Conservation (phyloP, 2,797 vertebrate species). For the Nannoperca obscura region DNA sequence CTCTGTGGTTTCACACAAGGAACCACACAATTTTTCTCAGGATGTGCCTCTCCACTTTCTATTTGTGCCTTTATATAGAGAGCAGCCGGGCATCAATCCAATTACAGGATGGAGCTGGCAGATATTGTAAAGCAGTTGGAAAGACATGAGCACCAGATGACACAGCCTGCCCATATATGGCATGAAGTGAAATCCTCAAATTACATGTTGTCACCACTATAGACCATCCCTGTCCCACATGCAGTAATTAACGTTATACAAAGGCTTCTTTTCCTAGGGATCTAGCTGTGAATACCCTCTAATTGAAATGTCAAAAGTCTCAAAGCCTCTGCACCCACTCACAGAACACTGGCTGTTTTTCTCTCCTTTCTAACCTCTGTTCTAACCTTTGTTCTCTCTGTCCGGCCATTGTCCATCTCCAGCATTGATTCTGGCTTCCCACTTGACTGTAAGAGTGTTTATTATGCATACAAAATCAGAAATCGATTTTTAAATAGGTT, state of each 20-base stretch:
- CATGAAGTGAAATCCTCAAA: constrained; percentile 72
- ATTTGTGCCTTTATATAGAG: constrained; percentile 56
- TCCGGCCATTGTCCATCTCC: constrained; percentile 21
- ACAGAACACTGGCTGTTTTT: constrained; percentile 31
- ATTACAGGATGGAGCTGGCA: constrained; percentile 62
- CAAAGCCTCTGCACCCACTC: constrained; percentile 66
- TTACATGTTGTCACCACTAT: constrained; percentile 75
- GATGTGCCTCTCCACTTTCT: constrained; percentile 44
- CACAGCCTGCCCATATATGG: constrained; percentile 62
- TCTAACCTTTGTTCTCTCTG: constrained; percentile 4
- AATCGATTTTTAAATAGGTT: constrained; percentile 65
- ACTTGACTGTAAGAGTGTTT: constrained; percentile 22
- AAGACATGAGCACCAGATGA: constrained; percentile 66
- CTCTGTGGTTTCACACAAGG: constrained; percentile 32
- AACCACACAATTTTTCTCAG: constrained; percentile 1
- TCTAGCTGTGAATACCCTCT: constrained; percentile 57
- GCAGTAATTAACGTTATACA: constrained; percentile 74
- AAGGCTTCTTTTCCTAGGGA: constrained; percentile 43
- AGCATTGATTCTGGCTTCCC: constrained; percentile 35
- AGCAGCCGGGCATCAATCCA: constrained; percentile 66
- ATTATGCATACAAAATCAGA: constrained; percentile 49
- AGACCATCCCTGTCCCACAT: constrained; percentile 60
- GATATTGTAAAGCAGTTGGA: constrained; percentile 59
- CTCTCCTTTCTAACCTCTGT: constrained; percentile 30
- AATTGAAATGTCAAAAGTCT: constrained; percentile 81